phyloP scores from a whole-genome alignment of 2,113 vertebrate species.

The Channa maculata region DNA sequence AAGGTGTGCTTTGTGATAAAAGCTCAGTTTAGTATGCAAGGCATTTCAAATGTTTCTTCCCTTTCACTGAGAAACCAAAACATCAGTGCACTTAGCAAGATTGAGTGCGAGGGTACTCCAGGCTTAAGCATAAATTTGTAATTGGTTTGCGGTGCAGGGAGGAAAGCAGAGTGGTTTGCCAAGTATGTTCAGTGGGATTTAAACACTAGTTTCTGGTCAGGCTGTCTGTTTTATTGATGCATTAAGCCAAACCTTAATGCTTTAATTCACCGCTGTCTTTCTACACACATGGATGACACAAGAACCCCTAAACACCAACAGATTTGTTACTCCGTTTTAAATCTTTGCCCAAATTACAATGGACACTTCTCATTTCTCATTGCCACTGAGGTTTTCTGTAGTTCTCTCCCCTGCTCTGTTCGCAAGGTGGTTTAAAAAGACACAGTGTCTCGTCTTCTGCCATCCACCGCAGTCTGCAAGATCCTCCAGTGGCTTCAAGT shows the following conservation, averaged over 20 bases:
- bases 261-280: not conserved
- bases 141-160: conserved; percentile 40
- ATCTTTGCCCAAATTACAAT: not conserved
- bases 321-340: not conserved
- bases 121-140: conserved; percentile 39
- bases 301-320: not conserved
- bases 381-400: not conserved
- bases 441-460: conserved; percentile 34
- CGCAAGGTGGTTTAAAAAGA: conserved; percentile 24
- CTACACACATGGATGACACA: not conserved
- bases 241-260: not conserved
- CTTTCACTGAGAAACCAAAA: conserved; percentile 51
- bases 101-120: conserved; percentile 19
- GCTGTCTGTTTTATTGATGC: conserved; percentile 7
- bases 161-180: conserved; percentile 48
- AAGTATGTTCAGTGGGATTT: conserved; percentile 44
- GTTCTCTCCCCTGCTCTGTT: not conserved
- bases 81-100: conserved; percentile 15
- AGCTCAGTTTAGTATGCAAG: conserved; percentile 48
- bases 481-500: conserved; percentile 44
- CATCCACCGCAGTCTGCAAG: conserved; percentile 13
- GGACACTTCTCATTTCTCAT: not conserved
- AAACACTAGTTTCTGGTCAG: conserved; percentile 29
- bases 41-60: conserved; percentile 54
- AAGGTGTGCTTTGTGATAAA: conserved; percentile 72